Base-by-base conservation (phyloP, 2,888 invertebrate species). In the Cerceris rybyensis region DNA sequence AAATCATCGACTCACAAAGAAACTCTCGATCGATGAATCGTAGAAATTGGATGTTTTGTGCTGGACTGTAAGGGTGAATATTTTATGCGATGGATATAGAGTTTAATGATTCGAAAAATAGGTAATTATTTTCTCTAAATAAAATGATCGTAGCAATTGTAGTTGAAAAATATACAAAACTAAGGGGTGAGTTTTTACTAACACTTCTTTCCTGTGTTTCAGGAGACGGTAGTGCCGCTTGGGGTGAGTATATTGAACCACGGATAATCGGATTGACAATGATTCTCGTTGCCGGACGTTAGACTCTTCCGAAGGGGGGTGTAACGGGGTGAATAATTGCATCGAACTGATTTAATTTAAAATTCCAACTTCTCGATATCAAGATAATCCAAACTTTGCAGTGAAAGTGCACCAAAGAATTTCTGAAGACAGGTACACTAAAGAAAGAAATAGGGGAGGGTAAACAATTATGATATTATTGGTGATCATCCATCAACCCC, bases 151-250 rank as follows among this genome's bases (percentile, higher is more conserved):
- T n/a, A 43, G 55, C 13, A 8, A 11, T 14, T 9, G n/a, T 9
- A 28, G 60, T 28, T 4, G 28, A 28, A 28, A 28, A 28, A 28
- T 28, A 28, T 28, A 4, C 4, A 28, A 28, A 28, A 28, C 2
- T 28, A 28, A 28, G 28, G 28, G 28, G 28, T 28, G 28, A 28
- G 28, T 4, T 2, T 1, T 28, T 28, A 28, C 28, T 28, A 28
- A 28, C 1, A 28, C 4, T 28, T 28, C 28, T 66, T 14, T 74
- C 60, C 79, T 72, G 54, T 66, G 14, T 79, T 79, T 64, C 79
- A 76, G 76, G 46, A 6, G 41, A 7, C 39, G n/a, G 8, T 7
- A 54, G 52, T 9, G 41, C 46, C 43, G 16, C 41, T 7, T n/a
- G 52, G 49, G 75, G 75, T 75, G 65, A 75, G 75, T 75, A 54